Conservation (phyloP, 2,113 vertebrate genomes). For the Oreochromis aureus region DNA sequence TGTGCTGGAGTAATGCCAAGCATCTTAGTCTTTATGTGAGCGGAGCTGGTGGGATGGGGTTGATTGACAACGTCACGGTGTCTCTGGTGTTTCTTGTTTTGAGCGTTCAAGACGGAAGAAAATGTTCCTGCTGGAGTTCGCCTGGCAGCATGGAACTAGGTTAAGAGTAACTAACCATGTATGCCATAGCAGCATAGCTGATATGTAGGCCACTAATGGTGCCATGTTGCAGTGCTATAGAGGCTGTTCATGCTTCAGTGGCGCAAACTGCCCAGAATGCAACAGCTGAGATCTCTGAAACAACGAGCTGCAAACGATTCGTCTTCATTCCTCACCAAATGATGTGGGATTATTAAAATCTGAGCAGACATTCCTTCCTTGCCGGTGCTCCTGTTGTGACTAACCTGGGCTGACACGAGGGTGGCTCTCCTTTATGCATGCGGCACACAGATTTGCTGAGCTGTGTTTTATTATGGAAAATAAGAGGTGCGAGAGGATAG, state of each 20-base stretch:
- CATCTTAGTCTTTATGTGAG: constrained; percentile 14
- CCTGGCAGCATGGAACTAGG: constrained; percentile 31
- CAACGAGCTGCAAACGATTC: neutral
- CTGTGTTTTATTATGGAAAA: constrained; percentile 66
- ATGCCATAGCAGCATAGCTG: neutral
- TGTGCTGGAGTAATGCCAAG: constrained; percentile 16
- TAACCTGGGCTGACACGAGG: constrained; percentile 33
- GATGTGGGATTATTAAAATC: neutral
- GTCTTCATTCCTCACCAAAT: constrained; percentile 2
- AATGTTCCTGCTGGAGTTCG: constrained; percentile 17
- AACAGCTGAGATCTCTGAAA: constrained; percentile 8
- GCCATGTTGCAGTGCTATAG: neutral
- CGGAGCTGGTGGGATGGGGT: neutral
- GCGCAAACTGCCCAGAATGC: neutral
- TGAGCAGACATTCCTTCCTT: neutral
- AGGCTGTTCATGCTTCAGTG: neutral
- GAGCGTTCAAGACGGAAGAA: neutral
- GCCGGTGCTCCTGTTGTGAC: neutral
- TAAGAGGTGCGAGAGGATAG: constrained; percentile 35
- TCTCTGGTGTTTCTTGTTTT: neutral
- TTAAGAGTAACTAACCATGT: constrained; percentile 25
- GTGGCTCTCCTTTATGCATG: constrained; percentile 43
- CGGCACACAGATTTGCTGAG: constrained; percentile 54
- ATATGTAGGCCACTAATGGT: constrained; percentile 21
- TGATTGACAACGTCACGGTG: constrained; percentile 28